Percentiles rank a stretch among this genome's conserved stretches.
phyloP scores from a whole-genome alignment of 2,888 invertebrate species.

The Ferrisia virgata region DNA sequence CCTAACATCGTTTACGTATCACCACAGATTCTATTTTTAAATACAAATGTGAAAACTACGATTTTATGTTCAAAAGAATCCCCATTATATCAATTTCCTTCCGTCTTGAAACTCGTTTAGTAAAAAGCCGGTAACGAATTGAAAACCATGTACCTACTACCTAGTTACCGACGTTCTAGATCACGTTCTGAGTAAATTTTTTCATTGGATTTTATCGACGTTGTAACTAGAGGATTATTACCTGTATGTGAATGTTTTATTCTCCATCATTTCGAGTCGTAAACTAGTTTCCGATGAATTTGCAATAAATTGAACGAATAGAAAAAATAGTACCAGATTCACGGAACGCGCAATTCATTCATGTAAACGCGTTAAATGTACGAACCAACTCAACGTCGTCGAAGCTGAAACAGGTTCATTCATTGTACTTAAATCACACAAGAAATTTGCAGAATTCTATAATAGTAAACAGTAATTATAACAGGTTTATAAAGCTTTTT shows the following conservation, averaged over 20 bases:
- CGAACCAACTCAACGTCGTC: conserved; percentile 6
- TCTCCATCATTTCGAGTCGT: background rate
- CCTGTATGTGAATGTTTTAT: background rate
- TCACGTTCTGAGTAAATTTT: background rate
- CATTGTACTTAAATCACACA: background rate
- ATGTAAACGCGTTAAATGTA: conserved; percentile 4
- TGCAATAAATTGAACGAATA: background rate
- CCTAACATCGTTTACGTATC: background rate
- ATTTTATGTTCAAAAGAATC: background rate
- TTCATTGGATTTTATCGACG: background rate
- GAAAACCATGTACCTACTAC: background rate
- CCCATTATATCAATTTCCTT: background rate
- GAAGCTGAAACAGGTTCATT: conserved; percentile 21
- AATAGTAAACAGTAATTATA: conserved; percentile 33
- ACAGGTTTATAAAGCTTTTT: conserved; percentile 20
- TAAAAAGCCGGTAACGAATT: background rate
- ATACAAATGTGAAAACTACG: background rate
- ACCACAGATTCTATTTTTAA: background rate
- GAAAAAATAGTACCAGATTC: background rate
- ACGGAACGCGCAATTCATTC: background rate
- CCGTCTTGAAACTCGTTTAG: background rate
- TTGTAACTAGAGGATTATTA: background rate
- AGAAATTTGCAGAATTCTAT: conserved; percentile 25
- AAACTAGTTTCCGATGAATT: background rate
- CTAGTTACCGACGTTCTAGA: no score